Evolutionary conservation across 2,888 invertebrate species (phyloP).

Genomic region (Norana najaformis): DNA sequence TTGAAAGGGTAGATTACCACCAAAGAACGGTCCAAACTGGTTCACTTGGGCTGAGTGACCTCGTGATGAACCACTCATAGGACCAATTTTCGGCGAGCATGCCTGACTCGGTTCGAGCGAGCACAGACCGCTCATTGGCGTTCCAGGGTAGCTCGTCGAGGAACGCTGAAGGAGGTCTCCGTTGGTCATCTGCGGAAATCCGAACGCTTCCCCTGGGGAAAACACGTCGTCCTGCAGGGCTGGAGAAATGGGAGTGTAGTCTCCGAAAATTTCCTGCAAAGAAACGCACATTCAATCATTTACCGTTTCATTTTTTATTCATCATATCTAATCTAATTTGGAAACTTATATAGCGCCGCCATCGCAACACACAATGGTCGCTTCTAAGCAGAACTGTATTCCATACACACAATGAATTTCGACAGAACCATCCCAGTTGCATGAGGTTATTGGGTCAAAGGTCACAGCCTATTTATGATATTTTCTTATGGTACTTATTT

Average conservation of each 20-base stretch:
- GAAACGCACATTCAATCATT: neutral
- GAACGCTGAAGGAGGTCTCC: neutral
- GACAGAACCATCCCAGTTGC: too few species aligned
- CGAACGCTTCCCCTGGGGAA: neutral
- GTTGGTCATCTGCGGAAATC: neutral
- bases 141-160: neutral
- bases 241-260: slow-evolving; percentile 15
- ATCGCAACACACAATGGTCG: too few species aligned
- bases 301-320: too few species aligned
- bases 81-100: neutral
- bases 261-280: neutral
- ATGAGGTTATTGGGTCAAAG: too few species aligned
- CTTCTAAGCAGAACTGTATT: too few species aligned
- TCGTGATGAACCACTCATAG: neutral
- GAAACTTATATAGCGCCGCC: too few species aligned
- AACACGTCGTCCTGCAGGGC: slow-evolving; percentile 14
- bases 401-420: too few species aligned
- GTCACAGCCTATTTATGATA: too few species aligned
- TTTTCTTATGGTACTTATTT: too few species aligned
- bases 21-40: neutral
- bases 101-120: neutral
- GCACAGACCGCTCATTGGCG: neutral
- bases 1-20: neutral
- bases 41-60: neutral
- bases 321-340: too few species aligned